Evolutionary conservation across 2,113 vertebrate species (phyloP), one percentile per base, ranked within the genome.

Genomic region (Lampris megalopsis): DNA sequence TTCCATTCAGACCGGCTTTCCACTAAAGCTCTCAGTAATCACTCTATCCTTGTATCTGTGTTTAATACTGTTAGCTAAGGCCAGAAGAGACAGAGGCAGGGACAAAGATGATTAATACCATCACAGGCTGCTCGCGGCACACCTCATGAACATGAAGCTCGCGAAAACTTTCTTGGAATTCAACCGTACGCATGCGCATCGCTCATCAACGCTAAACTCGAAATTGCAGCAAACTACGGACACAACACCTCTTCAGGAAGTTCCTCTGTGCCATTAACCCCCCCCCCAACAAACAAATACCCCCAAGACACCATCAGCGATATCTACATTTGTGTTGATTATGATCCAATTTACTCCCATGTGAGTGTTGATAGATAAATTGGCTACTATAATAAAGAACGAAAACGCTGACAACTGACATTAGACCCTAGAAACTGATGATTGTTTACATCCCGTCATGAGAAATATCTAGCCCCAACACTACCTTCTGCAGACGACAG

Each of bases 41-140:
- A 73, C 84, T 89, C 84, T 86, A 90, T 90, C 89, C 87, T 79
- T 41, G 68, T 81, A 68, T 83, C 84, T 85, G 84, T 86, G 86
- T 90, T 91, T 91, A 92, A 93, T 86, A 86, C 88, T 73, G 73
- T 69, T 71, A 57, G 79, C 75, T 89, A 77, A 90, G 89, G 83
- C 82, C 75, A 83, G 79, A 84, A 24, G 50, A 88, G 82, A 83
- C 79, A 83, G 53, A 85, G 83, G 78, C 77, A 76, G 82, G 82
- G 85, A 87, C 86, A 92, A 91, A 90, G 77, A 85, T 84, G 88
- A 93, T 90, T 88, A 90, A 72, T 60, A 63, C 47, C 49, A 50
- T 40, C 13, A 50, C 74, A 79, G 49, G 41, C 58, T 43, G 60
- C 56, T 67, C 74, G 60, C 35, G 45, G 40, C 49, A 10, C 40